A percentile compares a stretch with the other conserved stretches of the same genome.
phyloP scores from a whole-genome alignment of 2,113 vertebrate species.

The Chunga burmeisteri region DNA sequence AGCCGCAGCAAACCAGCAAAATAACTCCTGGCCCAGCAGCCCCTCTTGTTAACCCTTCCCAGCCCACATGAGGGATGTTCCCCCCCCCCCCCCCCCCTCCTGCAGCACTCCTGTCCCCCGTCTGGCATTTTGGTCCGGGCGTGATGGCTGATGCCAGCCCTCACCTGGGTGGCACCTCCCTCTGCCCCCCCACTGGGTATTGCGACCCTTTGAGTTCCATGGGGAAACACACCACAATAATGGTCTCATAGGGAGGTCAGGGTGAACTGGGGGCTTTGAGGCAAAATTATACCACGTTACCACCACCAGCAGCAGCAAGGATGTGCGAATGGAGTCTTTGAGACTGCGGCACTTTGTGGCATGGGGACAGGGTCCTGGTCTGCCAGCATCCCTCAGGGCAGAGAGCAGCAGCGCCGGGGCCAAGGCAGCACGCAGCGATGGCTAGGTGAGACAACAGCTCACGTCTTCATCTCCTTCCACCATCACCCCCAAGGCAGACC shows the following conservation, averaged over 20 bases:
- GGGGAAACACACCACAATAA: background rate
- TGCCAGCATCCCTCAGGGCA: background rate
- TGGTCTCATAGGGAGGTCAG: background rate
- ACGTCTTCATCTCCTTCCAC: background rate
- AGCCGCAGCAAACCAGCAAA: background rate
- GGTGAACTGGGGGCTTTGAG: background rate
- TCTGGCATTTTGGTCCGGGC: background rate
- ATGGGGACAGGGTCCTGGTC: too few relatives aligned
- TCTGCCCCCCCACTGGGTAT: background rate
- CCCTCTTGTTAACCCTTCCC: background rate
- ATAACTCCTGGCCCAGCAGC: background rate
- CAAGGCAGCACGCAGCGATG: background rate
- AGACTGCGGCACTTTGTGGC: background rate
- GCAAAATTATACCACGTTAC: background rate
- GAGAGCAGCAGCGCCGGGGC: background rate
- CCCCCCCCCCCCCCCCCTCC: background rate
- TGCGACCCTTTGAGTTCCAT: background rate
- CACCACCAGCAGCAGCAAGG: background rate
- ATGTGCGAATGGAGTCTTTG: background rate
- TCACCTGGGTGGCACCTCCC: background rate
- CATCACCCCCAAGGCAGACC: background rate
- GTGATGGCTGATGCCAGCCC: too few relatives aligned
- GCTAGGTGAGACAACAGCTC: background rate
- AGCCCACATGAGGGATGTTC: rapidly evolving
- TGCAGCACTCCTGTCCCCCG: rapidly evolving